Conservation (phyloP, 92 coral and sea anemone genomes). For the Siderastrea radians region DNA sequence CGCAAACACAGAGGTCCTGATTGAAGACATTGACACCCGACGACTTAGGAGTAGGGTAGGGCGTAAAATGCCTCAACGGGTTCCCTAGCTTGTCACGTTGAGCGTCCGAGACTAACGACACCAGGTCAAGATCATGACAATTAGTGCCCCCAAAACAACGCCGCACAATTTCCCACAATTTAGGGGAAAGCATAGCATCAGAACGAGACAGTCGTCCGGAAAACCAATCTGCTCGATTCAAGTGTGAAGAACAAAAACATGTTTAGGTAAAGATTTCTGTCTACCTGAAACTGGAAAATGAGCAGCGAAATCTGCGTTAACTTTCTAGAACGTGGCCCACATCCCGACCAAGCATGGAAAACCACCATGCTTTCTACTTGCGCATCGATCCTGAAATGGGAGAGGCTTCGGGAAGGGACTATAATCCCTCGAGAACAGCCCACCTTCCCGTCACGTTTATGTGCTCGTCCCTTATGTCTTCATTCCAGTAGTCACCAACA, state of each 20-base stretch:
- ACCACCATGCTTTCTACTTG: conserved; percentile 29
- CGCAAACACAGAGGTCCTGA: conserved; percentile 40
- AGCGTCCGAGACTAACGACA: conserved; percentile 61
- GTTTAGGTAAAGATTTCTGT: conserved; percentile 43
- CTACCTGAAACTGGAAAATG: conserved; percentile 20
- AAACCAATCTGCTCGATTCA: conserved; percentile 60
- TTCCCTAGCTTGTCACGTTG: conserved; percentile 37
- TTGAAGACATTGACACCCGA: conserved; percentile 51
- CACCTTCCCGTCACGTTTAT: conserved; percentile 54
- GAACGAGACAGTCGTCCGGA: conserved; percentile 55
- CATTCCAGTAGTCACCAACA: conserved; percentile 71
- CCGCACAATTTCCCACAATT: conserved; percentile 35
- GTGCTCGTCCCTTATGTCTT: conserved; percentile 19
- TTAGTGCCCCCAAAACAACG: conserved; percentile 47
- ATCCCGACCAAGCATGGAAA: conserved; percentile 20
- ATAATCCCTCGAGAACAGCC: conserved; percentile 49
- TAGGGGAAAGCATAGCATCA: conserved; percentile 43
- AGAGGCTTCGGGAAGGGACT: conserved; percentile 32
- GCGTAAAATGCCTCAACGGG: conserved; percentile 48
- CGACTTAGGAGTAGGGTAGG: conserved; percentile 40
- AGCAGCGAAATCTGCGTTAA: background rate
- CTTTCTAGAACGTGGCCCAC: conserved; percentile 28
- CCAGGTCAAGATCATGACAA: conserved; percentile 64
- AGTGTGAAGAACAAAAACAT: conserved; percentile 25
- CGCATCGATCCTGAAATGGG: conserved; percentile 16